phyloP scores from a whole-genome alignment of 2,113 vertebrate species.

The Halichoerus grypus region DNA sequence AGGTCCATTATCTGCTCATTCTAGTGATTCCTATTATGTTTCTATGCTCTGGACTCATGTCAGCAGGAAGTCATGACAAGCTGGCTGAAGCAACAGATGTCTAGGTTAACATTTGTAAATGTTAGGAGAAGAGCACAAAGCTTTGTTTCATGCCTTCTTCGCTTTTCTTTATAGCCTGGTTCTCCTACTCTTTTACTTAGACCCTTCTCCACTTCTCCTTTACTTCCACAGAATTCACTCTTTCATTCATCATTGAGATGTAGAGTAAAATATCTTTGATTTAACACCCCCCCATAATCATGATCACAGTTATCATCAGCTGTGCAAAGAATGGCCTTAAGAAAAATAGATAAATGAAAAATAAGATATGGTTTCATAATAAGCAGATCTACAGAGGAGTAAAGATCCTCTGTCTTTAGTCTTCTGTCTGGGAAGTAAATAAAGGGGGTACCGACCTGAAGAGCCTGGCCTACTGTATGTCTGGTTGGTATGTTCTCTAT shows the following conservation, averaged over 20 bases:
- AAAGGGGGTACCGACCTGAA: neutral
- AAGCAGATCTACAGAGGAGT: neutral
- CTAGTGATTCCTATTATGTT: conserved; percentile 28
- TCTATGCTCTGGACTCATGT: neutral
- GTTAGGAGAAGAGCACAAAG: too few relatives aligned
- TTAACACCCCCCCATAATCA: neutral
- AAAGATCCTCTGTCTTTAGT: neutral
- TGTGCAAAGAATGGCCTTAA: neutral
- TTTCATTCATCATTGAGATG: neutral
- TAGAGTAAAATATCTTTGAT: neutral
- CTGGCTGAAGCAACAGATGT: neutral
- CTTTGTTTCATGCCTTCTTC: neutral
- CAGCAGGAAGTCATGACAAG: conserved; percentile 3
- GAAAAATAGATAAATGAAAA: neutral
- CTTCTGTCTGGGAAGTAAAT: neutral
- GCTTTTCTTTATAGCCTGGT: too few relatives aligned
- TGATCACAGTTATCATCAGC: neutral
- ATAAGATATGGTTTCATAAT: neutral
- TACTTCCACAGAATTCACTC: neutral
- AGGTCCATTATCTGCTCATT: neutral
- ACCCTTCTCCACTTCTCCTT: neutral
- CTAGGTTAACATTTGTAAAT: neutral
- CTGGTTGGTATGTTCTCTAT: neutral
- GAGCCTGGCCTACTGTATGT: neutral
- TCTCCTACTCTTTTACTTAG: neutral